Evolutionary conservation across 2,888 invertebrate species (phyloP), one percentile per base, ranked within the genome.

Genomic region (Iphiclides podalirius): DNA sequence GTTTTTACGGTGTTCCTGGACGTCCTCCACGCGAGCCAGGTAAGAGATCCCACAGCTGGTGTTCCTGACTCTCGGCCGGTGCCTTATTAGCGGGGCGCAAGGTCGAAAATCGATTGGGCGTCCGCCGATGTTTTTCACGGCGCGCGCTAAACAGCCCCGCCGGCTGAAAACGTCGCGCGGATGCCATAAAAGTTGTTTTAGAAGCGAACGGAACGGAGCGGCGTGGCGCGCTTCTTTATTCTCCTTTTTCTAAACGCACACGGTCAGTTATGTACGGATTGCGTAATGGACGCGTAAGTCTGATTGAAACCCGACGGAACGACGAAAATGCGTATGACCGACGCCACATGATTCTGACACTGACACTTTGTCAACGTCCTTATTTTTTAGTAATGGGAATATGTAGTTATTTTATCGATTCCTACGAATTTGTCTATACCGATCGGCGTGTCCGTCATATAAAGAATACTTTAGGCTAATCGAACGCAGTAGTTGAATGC

Each of bases 1-100:
- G 90, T 90, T 78, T 88, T 90, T 81, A 84, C 87, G 79, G 84
- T 90, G 81, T 80, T 89, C 79, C 84, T 88, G 85, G 90, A 90
- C 80, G 89, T 87, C 78, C 86, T 90, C 66, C 84, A 84, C 62
- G 86, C 88, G 63, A 88, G 87, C 70, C 89, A 90, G 90, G 91
- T 91, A 80, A 90, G 82, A 3, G 8, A 70, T 61, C 59, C 56
- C 38, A 13, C 28, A 58, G 57, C 52, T 45, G 37, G 52, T 33
- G 51, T 53, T 51, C 62, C 61, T 49, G 47, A 59, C 53, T 44
- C 59, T 64, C 57, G 60, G 64, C 64, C 61, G 63, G n/a, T n/a
- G n/a, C n/a, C n/a, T n/a, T n/a, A n/a, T n/a, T n/a, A n/a, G n/a
- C n/a, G n/a, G n/a, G n/a, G n/a, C n/a, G 68, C 65, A 70, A 71